Base-by-base conservation (phyloP, 2,888 invertebrate genomes). In the Trisateles emortualis region DNA sequence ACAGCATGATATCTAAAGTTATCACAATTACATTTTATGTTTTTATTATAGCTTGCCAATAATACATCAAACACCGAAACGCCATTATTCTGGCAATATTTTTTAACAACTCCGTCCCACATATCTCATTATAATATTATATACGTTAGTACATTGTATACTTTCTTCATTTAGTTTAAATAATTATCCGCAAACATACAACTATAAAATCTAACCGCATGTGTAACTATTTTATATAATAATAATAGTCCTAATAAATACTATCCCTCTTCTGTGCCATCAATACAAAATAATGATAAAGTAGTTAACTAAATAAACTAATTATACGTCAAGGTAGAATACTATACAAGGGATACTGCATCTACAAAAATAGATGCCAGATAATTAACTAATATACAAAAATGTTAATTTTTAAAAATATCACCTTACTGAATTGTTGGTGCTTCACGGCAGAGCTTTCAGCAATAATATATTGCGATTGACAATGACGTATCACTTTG, bases 151-250 rank as follows among this genome's bases (percentile, higher is more conserved):
- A 88, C 69, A 83, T 79, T 84, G 86, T 87, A 88, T 87, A 89
- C 85, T 79, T 86, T 83, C 82, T 79, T 79, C 79, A 81, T 84
- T 83, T 78, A 79, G 81, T 84, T 84, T 86, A 86, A 87, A 83
- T 79, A 79, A 81, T 22, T 84, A 87, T 78, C 80, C 83, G 84
- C 86, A 86, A 83, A 83, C 79, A 83, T 85, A 82, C 85, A 85
- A 81, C 86, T 89, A 87, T 89, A 86, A 83, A 88, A 86, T 88
- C 87, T 90, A 90, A 88, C 86, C 80, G 88, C 87, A 81, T 76
- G 81, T 80, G 78, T 82, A 82, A 72, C 70, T 77, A 72, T 53
- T 65, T 47, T 49, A 16, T 26, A 29, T 46, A 42, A 71, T 78
- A 36, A 74, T 74, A 73, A 73, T 79, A 78, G 76, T 79, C 64